A percentile compares a stretch with the other conserved stretches of the same genome.
These are phyloP conservation scores for Tarsius wallacei DNA, from an alignment of 2,797 vertebrate genomes.

Conservation along the genomic window DNA sequence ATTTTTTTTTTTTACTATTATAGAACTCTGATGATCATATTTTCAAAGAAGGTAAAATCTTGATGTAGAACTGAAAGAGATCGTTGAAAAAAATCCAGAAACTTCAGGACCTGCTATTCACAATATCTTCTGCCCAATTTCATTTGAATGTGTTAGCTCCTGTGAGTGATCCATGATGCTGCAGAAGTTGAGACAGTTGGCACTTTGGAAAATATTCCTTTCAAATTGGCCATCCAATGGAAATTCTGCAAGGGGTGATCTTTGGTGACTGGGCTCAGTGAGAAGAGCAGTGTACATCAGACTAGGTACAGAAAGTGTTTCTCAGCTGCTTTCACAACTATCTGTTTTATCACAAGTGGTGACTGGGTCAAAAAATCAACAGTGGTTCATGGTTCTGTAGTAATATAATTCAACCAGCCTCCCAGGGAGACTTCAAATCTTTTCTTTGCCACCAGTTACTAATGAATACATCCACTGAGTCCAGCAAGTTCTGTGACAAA, in stretches of 20 bases:
- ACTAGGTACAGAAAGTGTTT: not conserved
- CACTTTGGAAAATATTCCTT: not conserved
- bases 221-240: not conserved
- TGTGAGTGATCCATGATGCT: not conserved
- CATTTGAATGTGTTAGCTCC: no score
- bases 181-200: not conserved
- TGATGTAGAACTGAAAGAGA: not conserved
- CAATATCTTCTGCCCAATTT: not conserved
- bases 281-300: rapidly evolving
- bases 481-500: not conserved
- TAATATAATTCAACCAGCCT: not conserved
- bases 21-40: not conserved
- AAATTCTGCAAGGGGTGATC: rapidly evolving
- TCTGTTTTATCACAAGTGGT: not conserved
- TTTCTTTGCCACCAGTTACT: not conserved
- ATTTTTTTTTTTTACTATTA: not conserved
- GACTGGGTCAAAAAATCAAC: not conserved
- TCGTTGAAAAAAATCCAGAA: not conserved
- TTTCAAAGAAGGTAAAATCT: constrained; percentile 16
- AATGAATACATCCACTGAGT: not conserved
- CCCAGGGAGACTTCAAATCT: not conserved
- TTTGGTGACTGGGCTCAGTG: not conserved
- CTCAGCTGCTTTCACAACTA: not conserved
- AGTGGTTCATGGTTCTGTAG: not conserved
- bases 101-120: not conserved